Percentiles rank a stretch among this genome's conserved stretches.
Conservation (phyloP, 2,888 invertebrate genomes). For the Euzetes globulus region DNA sequence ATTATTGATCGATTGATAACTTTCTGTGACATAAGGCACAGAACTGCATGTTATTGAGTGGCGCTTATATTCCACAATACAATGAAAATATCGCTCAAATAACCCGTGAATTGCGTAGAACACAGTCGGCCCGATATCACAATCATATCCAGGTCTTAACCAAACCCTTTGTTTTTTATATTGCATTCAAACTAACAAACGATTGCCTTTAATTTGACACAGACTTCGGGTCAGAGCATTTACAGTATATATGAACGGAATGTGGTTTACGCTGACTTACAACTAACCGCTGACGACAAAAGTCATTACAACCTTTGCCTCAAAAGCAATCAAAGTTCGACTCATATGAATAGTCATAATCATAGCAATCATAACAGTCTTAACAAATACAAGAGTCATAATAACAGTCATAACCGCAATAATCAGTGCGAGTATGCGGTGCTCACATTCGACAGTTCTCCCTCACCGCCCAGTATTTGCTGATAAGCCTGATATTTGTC, state of each 20-base stretch:
- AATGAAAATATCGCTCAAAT: slow-evolving; percentile 21
- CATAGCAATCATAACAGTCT: background rate
- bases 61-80: slow-evolving; percentile 3
- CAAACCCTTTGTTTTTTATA: background rate
- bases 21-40: background rate
- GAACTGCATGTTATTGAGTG: slow-evolving; percentile 11
- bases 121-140: slow-evolving; percentile 21
- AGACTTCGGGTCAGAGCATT: slow-evolving; percentile 27
- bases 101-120: slow-evolving; percentile 8
- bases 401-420: slow-evolving; percentile 1
- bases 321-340: slow-evolving; percentile 23
- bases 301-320: slow-evolving; percentile 1
- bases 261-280: slow-evolving; percentile 36
- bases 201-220: background rate
- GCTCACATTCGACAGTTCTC: slow-evolving; percentile 36
- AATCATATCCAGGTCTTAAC: background rate
- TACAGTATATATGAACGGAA: slow-evolving; percentile 34
- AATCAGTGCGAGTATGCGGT: slow-evolving; percentile 37
- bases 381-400: slow-evolving; percentile 21
- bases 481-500: slow-evolving; percentile 18
- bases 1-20: slow-evolving; percentile 2
- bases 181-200: background rate
- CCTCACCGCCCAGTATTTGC: slow-evolving; percentile 36
- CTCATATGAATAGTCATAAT: background rate
- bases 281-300: slow-evolving; percentile 27